Evolutionary conservation across 1,140 invertebrate species (phyloP).

Genomic region (Trichogramma pretiosum): DNA sequence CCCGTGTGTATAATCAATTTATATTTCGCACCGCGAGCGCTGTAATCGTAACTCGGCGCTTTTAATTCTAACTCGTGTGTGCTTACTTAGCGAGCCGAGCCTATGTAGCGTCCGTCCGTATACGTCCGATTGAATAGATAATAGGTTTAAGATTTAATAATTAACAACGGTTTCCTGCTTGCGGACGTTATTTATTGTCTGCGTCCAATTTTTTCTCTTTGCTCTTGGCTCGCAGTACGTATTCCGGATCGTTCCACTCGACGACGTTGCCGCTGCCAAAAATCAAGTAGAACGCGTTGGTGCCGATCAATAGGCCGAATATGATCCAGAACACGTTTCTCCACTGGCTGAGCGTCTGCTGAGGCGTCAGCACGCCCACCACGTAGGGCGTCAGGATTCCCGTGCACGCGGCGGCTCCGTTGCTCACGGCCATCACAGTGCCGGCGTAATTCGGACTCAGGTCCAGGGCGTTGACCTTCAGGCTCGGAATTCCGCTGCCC

Average conservation of each 20-base stretch:
- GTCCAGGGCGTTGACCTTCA: conserved; percentile 44
- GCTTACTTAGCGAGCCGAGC: too few species aligned
- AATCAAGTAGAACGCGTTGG: conserved; percentile 63
- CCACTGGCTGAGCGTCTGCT: conserved; percentile 67
- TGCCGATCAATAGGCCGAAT: conserved; percentile 60
- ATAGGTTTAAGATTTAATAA: background rate
- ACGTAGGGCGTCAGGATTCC: conserved; percentile 71
- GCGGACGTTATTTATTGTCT: too few species aligned
- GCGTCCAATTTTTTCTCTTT: too few species aligned
- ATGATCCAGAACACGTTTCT: conserved; percentile 74
- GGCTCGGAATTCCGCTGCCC: conserved; percentile 29
- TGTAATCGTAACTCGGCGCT: background rate
- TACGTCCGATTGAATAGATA: background rate
- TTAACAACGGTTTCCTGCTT: too few species aligned
- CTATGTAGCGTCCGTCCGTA: too few species aligned
- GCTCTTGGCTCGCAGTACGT: too few species aligned
- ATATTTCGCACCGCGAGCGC: background rate
- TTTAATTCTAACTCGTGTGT: background rate
- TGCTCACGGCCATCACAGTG: conserved; percentile 70
- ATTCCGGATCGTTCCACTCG: conserved; percentile 54
- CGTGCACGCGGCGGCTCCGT: conserved; percentile 71
- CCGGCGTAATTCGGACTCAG: conserved; percentile 47
- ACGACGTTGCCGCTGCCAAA: conserved; percentile 64
- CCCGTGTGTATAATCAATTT: conserved; percentile 20
- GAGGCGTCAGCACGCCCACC: conserved; percentile 66